Evolutionary conservation across 37 sponge, comb jelly and placozoan species (phyloP).

Genomic region (Ephydatia muelleri): DNA sequence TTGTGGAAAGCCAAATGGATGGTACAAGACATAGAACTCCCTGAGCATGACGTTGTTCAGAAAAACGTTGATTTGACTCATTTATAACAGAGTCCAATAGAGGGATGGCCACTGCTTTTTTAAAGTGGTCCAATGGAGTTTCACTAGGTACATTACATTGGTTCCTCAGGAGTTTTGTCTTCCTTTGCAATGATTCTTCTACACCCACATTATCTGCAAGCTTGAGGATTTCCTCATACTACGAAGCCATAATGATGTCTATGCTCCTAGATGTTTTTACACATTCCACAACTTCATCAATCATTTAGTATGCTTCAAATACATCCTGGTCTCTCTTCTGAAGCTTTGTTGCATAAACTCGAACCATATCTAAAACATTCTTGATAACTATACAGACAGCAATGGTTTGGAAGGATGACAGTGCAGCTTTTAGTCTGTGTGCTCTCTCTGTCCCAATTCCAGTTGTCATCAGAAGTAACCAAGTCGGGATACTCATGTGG

Average conservation of each 20-base stretch:
- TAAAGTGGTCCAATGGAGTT: no score
- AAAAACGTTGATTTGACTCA: slow-evolving; percentile 16
- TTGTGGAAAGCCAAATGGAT: no score
- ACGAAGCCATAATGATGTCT: slow-evolving; percentile 24
- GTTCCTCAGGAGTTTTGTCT: slow-evolving; percentile 21
- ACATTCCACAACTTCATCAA: slow-evolving; percentile 20
- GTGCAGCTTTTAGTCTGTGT: not conserved
- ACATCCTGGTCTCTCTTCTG: slow-evolving; percentile 56
- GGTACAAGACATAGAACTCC: no score
- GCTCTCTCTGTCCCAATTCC: no score
- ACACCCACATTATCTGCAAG: slow-evolving; percentile 40
- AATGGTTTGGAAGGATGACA: no score
- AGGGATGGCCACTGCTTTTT: no score
- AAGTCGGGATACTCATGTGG: slow-evolving; percentile 21
- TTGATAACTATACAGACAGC: slow-evolving; percentile 38
- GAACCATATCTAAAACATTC: slow-evolving; percentile 35
- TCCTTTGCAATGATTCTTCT: slow-evolving; percentile 32
- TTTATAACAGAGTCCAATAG: no score
- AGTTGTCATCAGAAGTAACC: no score
- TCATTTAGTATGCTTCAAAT: slow-evolving; percentile 26
- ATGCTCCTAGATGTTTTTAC: slow-evolving; percentile 21
- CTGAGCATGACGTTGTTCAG: no score
- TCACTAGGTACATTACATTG: slow-evolving; percentile 15
- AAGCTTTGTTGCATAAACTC: slow-evolving; percentile 40
- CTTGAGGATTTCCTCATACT: slow-evolving; percentile 45